Conservation (phyloP, 2,113 vertebrate species). For the Clarias batrachus region DNA sequence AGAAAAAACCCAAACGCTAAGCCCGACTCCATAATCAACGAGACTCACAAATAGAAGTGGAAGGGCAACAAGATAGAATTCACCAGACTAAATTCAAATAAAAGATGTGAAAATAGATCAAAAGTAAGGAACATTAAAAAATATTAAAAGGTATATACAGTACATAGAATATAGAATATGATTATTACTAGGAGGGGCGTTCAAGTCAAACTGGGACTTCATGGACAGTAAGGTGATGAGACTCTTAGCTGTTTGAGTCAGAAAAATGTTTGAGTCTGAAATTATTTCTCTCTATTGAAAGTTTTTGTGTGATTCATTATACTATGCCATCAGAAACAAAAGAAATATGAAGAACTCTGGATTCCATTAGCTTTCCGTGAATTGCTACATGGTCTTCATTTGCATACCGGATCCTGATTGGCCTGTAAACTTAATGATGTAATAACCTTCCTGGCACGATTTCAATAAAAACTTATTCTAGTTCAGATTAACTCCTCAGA, state of each 20-base stretch:
- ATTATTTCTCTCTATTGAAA: not conserved
- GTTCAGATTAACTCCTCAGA: not conserved
- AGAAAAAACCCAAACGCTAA: not conserved
- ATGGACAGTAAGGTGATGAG: no score
- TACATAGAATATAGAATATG: not conserved
- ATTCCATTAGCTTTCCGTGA: not conserved
- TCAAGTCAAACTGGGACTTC: no score
- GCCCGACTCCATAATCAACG: slow-evolving; percentile 3
- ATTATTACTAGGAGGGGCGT: not conserved
- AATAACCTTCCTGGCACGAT: not conserved
- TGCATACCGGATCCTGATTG: not conserved
- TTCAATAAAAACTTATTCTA: not conserved
- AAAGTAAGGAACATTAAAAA: not conserved
- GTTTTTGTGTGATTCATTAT: not conserved
- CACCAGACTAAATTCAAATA: not conserved
- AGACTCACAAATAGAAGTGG: not conserved
- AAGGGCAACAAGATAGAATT: not conserved
- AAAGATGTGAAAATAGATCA: not conserved
- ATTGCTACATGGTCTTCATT: not conserved
- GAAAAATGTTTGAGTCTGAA: not conserved
- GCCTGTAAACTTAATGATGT: not conserved
- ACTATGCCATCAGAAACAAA: not conserved
- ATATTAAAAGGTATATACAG: not conserved
- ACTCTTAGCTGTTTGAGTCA: no score
- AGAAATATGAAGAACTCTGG: not conserved